Evolutionary conservation across 92 coral and sea anemone species (phyloP), one percentile per base, ranked within the genome.

Genomic region (Palythoa grandis): DNA sequence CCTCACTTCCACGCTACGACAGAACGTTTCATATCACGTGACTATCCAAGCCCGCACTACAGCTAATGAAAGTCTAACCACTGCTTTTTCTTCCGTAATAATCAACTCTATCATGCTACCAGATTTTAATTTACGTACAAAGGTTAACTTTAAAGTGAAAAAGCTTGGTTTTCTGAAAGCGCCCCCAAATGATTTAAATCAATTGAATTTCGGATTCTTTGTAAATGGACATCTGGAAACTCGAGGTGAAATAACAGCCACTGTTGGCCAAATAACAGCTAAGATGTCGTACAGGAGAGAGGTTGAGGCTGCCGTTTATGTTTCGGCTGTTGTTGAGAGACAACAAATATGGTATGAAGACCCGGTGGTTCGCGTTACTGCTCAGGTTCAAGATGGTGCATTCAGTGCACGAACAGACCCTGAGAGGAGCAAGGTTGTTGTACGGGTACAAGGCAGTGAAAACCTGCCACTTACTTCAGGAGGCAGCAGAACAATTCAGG

Each of bases 321-420:
- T 89, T 14, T 86, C 70, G 53, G 92, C 92, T 13, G 78, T 79
- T 8, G 23, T 89, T 37, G 87, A 86, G 61, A 86, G 48, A 57
- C 50, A 22, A 11, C 82, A 86, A 25, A 90, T 89, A 63, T 89
- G 83, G 48, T 86, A 60, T 47, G 92, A 89, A 53, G 56, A 85
- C 71, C 92, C 86, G 37, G 87, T 57, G 80, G 78, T 89, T 57
- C 83, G 73, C 72, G 87, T 89, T 61, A 61, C 86, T 79, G 87
- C 87, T 78, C 92, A 89, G 52, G 92, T 89, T 39, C 92, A 61
- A 77, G 92, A 89, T 79, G 17, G 76, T 58, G 76, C 92, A 11
- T 80, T 70, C 60, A 79, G 87, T 67, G 92, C 80, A n/a, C 80
- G 87, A 61, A 79, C 90, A 54, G 87, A 71, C 77, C 83, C 87